Evolutionary conservation across 2,888 invertebrate species (phyloP), one percentile per base, ranked within the genome.

Genomic region (Drosophila flavopinicola): DNA sequence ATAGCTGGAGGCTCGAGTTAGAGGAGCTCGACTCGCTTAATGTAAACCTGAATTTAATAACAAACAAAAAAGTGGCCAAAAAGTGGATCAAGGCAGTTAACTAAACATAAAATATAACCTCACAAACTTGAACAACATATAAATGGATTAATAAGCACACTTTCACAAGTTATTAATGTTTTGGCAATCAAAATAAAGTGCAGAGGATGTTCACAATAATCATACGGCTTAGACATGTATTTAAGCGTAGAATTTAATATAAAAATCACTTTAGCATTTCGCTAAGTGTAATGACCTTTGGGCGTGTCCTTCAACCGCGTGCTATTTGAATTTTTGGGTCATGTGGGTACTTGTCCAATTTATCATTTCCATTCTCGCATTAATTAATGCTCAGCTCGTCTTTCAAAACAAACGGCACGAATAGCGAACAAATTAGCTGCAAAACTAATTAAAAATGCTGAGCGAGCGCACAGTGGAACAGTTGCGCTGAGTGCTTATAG

Each of bases 371-470:
- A 59, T 45, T 51, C 54, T 39, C 44, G 57, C 61, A 54, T 57
- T 75, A 75, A 76, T 75, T 76, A 76, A 57, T 44, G 53, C 33
- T 42, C 27, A 69, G 73, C 73, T 73, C 51, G 53, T 27, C 56
- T 69, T 59, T 63, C 76, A 37, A 33, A 60, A 48, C 51, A 60
- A 65, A 58, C 51, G 13, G 6, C 45, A 52, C 32, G 37, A 60
- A 49, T 23, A 27, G 41, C 61, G n/a, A 51, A 41, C 66, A 72
- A 75, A 65, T 60, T 60, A 54, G 57, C 52, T 52, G 13, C 27
- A 37, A 52, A 48, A 41, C 58, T 67, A 71, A 75, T 68, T 72
- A 68, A 57, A 61, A 67, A 37, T n/a, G n/a, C 23, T 41, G 24
- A 15, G 29, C 27, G 27, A 20, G 17, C 27, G 17, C 27, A 57